Evolutionary conservation across 2,888 invertebrate species (phyloP).

Genomic region (Chrysolina americana): DNA sequence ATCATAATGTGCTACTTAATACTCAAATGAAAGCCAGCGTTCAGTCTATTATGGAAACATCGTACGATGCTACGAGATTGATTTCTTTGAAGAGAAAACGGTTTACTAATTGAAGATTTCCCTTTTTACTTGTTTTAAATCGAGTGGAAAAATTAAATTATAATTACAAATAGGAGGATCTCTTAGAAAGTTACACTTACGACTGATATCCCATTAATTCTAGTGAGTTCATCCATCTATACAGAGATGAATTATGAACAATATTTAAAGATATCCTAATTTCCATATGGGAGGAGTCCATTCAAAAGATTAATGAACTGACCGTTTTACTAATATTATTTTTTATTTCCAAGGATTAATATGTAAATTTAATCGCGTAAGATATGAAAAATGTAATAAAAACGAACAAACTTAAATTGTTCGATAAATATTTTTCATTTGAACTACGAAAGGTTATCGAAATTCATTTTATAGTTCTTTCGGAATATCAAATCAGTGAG

Average conservation of each 20-base stretch:
- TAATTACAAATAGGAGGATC: slow-evolving; percentile 24
- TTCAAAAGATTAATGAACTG: not conserved
- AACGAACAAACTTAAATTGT: not conserved
- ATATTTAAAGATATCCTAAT: not conserved
- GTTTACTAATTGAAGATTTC: slow-evolving; percentile 36
- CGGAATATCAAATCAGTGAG: not conserved
- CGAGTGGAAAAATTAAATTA: slow-evolving; percentile 29
- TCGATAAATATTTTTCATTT: not conserved
- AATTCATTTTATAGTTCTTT: not conserved
- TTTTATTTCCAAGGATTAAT: not conserved
- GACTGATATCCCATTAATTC: slow-evolving; percentile 6
- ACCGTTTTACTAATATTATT: not conserved
- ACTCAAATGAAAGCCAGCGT: slow-evolving; percentile 6
- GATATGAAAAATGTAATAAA: not conserved
- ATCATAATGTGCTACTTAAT: not conserved
- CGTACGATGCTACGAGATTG: slow-evolving; percentile 24
- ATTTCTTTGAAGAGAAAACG: slow-evolving; percentile 43
- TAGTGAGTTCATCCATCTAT: slow-evolving; percentile 7
- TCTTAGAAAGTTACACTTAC: slow-evolving; percentile 24
- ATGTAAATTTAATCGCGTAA: not conserved
- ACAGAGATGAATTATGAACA: not conserved
- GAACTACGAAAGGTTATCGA: not conserved
- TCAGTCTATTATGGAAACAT: slow-evolving; percentile 3
- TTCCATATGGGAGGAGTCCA: not conserved
- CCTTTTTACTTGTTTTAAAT: slow-evolving; percentile 29